Evolutionary conservation across 2,113 vertebrate species (phyloP), one percentile per base, ranked within the genome.

Genomic region (Seriola rivoliana): DNA sequence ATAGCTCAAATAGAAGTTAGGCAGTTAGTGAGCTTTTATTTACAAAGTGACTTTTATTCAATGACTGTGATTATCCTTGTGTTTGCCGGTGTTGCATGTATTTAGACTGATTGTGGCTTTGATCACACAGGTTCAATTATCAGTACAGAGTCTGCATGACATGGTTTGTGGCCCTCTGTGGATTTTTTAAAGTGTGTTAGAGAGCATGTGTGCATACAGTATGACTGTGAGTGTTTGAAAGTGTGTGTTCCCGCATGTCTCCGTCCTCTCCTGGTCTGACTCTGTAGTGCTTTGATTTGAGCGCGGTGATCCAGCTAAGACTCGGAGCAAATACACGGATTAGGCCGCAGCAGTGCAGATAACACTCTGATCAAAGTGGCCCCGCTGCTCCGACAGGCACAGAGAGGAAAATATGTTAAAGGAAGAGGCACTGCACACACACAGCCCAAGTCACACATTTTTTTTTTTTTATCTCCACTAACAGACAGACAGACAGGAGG

Each of bases 281-380:
- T 88, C 91, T 91, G 91, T 88, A 87, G 92, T 90, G 90, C 91
- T 94, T 95, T 94, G 94, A 96, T 95, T 96, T 88, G 86, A 92
- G 91, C 89, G 82, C 86, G 78, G 93, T 91, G 95, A 95, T 95
- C 94, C 93, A 82, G 91, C 93, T 96, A 95, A 95, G 94, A 94
- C 94, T 92, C 72, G 82, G 91, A 94, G 93, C 94, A 95, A 95
- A 96, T 94, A 94, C 92, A 88, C 58, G 91, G 95, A 95, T 95
- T 96, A 95, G 93, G 92, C 92, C 92, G 79, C 93, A 93, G 94
- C 90, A 78, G 89, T 87, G 85, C 91, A 92, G 95, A 96, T 94
- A 95, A 94, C 91, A 85, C 88, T 91, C 89, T 92, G 95, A 96
- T 96, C 95, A 96, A 95, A 95, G 94, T 93, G 93, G 89, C 93